Evolutionary conservation across 2,113 vertebrate genomes (phyloP), one percentile per base, ranked within the genome.

Genomic region (Arvicanthis niloticus): DNA sequence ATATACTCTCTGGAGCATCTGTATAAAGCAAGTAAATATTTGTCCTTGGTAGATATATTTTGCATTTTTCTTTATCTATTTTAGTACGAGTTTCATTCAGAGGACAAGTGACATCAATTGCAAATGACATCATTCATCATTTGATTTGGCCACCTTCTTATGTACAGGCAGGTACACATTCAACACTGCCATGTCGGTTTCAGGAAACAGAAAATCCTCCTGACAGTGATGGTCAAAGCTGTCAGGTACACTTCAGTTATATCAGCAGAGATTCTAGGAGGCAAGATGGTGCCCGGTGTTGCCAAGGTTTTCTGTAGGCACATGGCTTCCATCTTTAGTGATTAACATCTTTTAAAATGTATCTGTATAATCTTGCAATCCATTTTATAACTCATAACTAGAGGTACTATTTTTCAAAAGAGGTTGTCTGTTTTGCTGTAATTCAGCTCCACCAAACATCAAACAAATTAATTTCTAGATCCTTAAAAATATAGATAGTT

Each of bases 401-500:
- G 60, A 94, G 73, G 81, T 81, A 58, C 0, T 73, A 45, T 17
- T 60, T 58, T 91, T 58, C 76, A 86, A 67, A 76, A 93, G 26
- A 96, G 21, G 34, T 85, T 88, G 68, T 96, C 60, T 93, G 40
- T 93, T 73, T 95, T 82, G 22, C 67, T 92, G 24, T 19, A 56
- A 42, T 53, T 72, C 19, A 82, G 29, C 87, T 91, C 40, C 87
- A 81, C 26, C 56, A 88, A 80, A 85, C n/a, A 77, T 73, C 42
- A 91, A 91, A 42, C 15, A 62, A 88, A 60, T 89, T 37, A 37
- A 93, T 77, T 76, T 90, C 42, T 87, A 88, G 82, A 40, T 60
- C 37, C 19, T 90, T 8, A 67, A 67, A 31, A 37, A 42, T 82
- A 51, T 24, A 77, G 15, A 7, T 68, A 65, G 2, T 24, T 78